Conservation (phyloP, 2,888 invertebrate species). For the Spatulosminthurus flaviceps region DNA sequence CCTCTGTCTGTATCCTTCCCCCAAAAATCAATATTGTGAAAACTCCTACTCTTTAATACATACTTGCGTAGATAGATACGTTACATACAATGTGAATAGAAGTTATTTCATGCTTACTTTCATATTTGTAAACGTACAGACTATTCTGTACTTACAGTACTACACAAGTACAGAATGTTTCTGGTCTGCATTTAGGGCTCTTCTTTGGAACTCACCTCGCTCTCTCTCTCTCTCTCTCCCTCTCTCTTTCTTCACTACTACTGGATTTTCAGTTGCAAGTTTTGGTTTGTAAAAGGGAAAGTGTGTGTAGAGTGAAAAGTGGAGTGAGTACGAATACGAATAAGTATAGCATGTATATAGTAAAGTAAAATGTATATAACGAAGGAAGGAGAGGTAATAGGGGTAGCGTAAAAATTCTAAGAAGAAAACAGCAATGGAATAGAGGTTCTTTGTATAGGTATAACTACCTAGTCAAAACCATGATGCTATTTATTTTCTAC, state of each 20-base stretch:
- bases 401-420: constrained; percentile 28
- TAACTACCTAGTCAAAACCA: background rate
- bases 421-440: constrained; percentile 37
- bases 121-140: background rate
- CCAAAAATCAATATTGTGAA: constrained; percentile 51
- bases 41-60: too few species aligned
- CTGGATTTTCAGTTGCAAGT: background rate
- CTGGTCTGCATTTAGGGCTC: background rate
- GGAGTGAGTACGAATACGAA: background rate
- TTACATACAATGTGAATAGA: background rate
- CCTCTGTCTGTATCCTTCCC: constrained; percentile 25
- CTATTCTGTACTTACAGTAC: background rate
- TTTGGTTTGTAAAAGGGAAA: background rate
- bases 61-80: too few species aligned
- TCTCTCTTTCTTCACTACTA: background rate
- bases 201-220: background rate
- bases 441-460: constrained; percentile 33
- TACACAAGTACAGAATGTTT: constrained; percentile 9
- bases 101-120: constrained; percentile 6
- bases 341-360: constrained; percentile 6
- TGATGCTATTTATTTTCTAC: background rate
- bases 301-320: background rate
- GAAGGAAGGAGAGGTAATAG: background rate
- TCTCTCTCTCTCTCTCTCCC: background rate
- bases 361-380: too few species aligned